Conservation (phyloP, 1,140 invertebrate species). For the Drosophila guanche region DNA sequence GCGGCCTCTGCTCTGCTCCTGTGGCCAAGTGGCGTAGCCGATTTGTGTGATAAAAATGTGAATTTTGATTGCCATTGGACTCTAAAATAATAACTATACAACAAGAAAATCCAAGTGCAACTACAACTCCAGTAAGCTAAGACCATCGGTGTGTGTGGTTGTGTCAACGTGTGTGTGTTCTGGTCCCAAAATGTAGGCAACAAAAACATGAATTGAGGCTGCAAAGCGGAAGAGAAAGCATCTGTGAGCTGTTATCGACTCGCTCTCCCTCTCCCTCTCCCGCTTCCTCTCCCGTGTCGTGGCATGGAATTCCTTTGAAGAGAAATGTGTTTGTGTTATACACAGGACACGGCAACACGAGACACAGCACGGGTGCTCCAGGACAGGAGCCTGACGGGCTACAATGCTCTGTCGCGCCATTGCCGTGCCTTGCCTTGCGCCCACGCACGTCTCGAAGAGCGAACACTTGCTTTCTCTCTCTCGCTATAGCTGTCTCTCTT, state of each 20-base stretch:
- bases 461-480: conserved; percentile 12
- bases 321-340: conserved; percentile 72
- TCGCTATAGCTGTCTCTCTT: conserved; percentile 2
- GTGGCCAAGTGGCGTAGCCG: conserved; percentile 48
- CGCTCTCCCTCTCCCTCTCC: conserved; percentile 8
- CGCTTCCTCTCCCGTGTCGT: conserved; percentile 6
- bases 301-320: conserved; percentile 58
- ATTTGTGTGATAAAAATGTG: conserved; percentile 66
- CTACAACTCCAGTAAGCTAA: conserved; percentile 16
- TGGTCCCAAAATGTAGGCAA: conserved; percentile 57
- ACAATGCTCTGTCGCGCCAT: conserved; percentile 10
- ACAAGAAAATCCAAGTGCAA: conserved; percentile 15
- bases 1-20: conserved; percentile 51
- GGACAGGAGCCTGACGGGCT: no score
- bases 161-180: neutral
- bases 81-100: conserved; percentile 2
- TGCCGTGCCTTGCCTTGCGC: conserved; percentile 55
- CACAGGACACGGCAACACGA: conserved; percentile 54
- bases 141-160: neutral
- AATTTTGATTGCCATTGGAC: conserved; percentile 9
- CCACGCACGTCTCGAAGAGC: conserved; percentile 57
- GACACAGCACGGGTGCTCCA: neutral
- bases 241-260: conserved; percentile 21
- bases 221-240: conserved; percentile 17
- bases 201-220: conserved; percentile 16